These are phyloP conservation scores for Anoura caudifer DNA, from an alignment of 2,113 vertebrate species.

Conservation along the genomic window DNA sequence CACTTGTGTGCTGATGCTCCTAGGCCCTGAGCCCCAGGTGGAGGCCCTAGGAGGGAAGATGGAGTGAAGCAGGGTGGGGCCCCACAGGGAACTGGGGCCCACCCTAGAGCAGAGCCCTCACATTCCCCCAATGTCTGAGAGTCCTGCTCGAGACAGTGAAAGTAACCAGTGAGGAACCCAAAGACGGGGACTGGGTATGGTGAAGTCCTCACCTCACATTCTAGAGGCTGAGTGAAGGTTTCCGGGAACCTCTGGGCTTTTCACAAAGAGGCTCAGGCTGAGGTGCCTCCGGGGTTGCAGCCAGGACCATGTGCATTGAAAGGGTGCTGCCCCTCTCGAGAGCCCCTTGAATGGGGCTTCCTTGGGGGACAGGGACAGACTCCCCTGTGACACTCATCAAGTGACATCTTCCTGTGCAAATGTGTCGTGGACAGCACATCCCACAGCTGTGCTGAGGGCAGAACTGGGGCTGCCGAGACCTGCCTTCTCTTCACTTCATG, in stretches of 20 bases:
- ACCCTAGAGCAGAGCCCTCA: not conserved
- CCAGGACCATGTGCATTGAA: not conserved
- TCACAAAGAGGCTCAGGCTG: not conserved
- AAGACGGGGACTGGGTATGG: accelerated
- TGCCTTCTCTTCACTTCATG: not conserved
- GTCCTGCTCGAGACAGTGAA: not conserved
- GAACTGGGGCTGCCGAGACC: not conserved
- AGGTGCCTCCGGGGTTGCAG: not conserved
- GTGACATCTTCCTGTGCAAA: not conserved
- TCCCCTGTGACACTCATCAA: not conserved
- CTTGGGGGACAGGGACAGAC: not conserved
- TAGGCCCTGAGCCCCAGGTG: not conserved
- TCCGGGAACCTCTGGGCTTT: not conserved
- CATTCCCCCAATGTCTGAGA: accelerated
- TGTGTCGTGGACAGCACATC: not conserved
- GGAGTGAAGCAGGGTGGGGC: not conserved
- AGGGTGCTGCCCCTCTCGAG: not conserved
- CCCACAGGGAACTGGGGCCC: not conserved
- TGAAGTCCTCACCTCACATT: not conserved
- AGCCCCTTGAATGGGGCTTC: not conserved
- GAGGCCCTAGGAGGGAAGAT: not conserved
- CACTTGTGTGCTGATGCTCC: not conserved
- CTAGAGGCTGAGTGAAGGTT: not conserved
- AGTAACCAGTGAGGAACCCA: not conserved
- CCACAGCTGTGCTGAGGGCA: not conserved